Base-by-base conservation (phyloP, 2,888 invertebrate genomes). In the Suillia variegata region DNA sequence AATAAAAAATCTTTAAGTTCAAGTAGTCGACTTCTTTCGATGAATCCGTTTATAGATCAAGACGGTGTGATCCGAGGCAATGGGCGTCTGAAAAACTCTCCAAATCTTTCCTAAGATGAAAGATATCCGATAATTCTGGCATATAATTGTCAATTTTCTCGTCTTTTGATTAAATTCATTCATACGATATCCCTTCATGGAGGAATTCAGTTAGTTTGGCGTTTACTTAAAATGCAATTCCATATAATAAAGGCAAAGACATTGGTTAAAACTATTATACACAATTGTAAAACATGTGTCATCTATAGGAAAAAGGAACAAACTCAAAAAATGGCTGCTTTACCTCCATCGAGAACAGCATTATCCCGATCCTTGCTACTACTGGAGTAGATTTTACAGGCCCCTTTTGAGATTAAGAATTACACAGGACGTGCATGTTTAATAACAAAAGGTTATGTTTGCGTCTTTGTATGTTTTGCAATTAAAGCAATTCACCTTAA, bases 41-140 rank as follows among this genome's bases (percentile, higher is more conserved):
- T 65, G 1, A 64, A 58, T 47, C 58, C 58, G 20, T 49, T 58
- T 42, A 8, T 59, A 3, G 56, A 60, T 22, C 2, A 20, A 13
- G 24, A 54, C 22, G 58, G 59, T 1, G 3, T 58, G 1, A 20
- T n/a, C n/a, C n/a, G n/a, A n/a, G n/a, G n/a, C n/a, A n/a, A n/a
- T n/a, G n/a, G n/a, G n/a, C n/a, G n/a, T n/a, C n/a, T n/a, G n/a
- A n/a, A n/a, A n/a, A n/a, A n/a, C n/a, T n/a, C n/a, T n/a, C n/a
- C n/a, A n/a, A 20, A n/a, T 2, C n/a, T 61, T 0, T 26, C 57
- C 0, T 59, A 55, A 13, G 34, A 59, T 26, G 60, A 57, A 31
- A 21, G 45, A 20, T 22, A 50, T 42, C 60, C 60, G 1, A 56
- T 60, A 33, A 22, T 56, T 4, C 15, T 56, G 1, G 50, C 55